phyloP scores from a whole-genome alignment of 92 coral and sea anemone genomes.

The Bergia puertoricense region DNA sequence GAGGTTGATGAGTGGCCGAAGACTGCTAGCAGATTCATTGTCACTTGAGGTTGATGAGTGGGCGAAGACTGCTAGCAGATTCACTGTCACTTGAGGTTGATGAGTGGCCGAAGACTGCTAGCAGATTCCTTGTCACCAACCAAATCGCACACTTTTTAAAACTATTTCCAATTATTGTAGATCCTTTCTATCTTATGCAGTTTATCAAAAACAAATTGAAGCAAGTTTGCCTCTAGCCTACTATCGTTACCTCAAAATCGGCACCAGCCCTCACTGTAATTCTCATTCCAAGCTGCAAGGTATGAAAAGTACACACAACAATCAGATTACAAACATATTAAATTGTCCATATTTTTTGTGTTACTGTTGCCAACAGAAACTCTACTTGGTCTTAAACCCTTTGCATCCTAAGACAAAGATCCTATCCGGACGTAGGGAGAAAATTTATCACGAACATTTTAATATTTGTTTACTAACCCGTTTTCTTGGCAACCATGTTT shows the following conservation, averaged over 20 bases:
- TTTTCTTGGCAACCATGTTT: background rate
- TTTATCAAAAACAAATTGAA: background rate
- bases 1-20: no score
- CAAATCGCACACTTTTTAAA: no score
- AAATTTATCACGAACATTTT: background rate
- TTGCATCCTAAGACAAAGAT: background rate
- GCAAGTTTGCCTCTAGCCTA: background rate
- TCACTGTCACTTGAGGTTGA: no score
- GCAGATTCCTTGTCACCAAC: no score
- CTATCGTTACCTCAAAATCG: slow-evolving; percentile 57
- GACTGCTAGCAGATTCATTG: no score
- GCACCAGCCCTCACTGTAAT: slow-evolving; percentile 75
- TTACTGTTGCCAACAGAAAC: background rate
- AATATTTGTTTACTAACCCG: background rate
- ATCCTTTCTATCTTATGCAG: background rate
- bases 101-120: no score
- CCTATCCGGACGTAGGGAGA: background rate
- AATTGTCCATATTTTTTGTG: background rate
- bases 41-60: no score
- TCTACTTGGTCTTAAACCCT: background rate
- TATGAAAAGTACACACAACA: background rate
- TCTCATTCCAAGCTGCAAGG: slow-evolving; percentile 82
- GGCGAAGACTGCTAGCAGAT: no score
- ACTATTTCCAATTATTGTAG: no score
- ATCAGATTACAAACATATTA: background rate